Conservation (phyloP, 37 sponge, comb jelly and placozoan species). For the Halisarca cf. caerulea region DNA sequence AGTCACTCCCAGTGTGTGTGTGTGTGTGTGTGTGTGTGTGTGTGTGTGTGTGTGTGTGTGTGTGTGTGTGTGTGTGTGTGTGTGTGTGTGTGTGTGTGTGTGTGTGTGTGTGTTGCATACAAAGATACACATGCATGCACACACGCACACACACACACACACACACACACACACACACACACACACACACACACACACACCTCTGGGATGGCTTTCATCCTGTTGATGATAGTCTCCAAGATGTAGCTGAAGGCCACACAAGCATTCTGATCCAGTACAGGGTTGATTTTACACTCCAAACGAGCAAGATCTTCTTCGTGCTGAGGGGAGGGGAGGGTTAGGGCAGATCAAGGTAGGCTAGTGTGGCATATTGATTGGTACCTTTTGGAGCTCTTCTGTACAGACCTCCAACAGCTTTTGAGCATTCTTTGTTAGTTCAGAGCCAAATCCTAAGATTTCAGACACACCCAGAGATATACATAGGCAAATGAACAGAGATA, state of each 20-base stretch:
- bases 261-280: conserved; percentile 74
- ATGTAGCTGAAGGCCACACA: conserved; percentile 62
- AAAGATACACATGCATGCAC: conserved; percentile 40
- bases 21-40: no score
- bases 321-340: conserved; percentile 6
- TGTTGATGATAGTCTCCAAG: conserved; percentile 55
- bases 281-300: conserved; percentile 79
- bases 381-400: conserved; percentile 67
- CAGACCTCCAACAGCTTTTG: conserved; percentile 69
- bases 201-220: conserved; percentile 64
- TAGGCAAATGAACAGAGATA: no score
- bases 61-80: no score
- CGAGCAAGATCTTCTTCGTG: conserved; percentile 68
- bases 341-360: no score
- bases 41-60: no score
- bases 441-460: conserved; percentile 59
- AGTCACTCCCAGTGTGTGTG: neutral
- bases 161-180: conserved; percentile 58
- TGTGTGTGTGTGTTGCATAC: no score
- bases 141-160: conserved; percentile 45
- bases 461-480: no score
- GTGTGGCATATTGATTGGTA: neutral
- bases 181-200: conserved; percentile 34
- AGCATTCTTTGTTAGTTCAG: conserved; percentile 70
- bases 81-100: no score